Base-by-base conservation (phyloP, 1,140 invertebrate species). In the Trichogramma pretiosum region DNA sequence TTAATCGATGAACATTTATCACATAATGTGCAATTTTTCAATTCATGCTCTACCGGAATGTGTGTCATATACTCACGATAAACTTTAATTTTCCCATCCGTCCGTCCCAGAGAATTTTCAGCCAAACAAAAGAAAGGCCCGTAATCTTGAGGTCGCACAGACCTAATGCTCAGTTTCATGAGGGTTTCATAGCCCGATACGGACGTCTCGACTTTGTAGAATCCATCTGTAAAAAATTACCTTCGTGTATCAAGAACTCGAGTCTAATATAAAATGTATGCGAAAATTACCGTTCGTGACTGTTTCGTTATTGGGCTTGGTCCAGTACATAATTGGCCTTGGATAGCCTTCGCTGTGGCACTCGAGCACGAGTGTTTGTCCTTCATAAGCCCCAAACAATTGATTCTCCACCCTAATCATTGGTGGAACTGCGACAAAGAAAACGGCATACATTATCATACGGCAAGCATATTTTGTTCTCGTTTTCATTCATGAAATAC, bases 301-400 rank as follows among this genome's bases (percentile, higher is more conserved):
- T 5, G 66, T 72, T 47, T 70, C 67, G 40, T 72, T 73, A 0
- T 54, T 62, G 13, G 74, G 67, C 19, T 60, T 67, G 7, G 65
- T 65, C 78, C 79, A 81, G 52, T 74, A 76, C 50, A 73, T 77
- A 38, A 77, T 72, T 3, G 74, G 75, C 34, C 66, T 70, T 11
- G 79, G 79, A 56, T 67, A 76, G 19, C 78, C 77, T 47, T 80
- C 78, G 10, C 76, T 75, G 46, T 69, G 67, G 56, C 80, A 83
- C 52, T 81, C 76, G 42, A 83, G 61, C 2, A 70, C 72, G 3
- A 82, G 63, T 18, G 64, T 71, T 45, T 73, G 68, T 3, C 72
- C 74, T 24, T 74, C 59, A 18, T 73, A 75, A 51, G 74, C 76
- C 9, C 76, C 77, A 5, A 78, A 67, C 44, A 78, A 56, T 60